Evolutionary conservation across 2,888 invertebrate species (phyloP), one percentile per base, ranked within the genome.

Genomic region (Osedax frankpressi): DNA sequence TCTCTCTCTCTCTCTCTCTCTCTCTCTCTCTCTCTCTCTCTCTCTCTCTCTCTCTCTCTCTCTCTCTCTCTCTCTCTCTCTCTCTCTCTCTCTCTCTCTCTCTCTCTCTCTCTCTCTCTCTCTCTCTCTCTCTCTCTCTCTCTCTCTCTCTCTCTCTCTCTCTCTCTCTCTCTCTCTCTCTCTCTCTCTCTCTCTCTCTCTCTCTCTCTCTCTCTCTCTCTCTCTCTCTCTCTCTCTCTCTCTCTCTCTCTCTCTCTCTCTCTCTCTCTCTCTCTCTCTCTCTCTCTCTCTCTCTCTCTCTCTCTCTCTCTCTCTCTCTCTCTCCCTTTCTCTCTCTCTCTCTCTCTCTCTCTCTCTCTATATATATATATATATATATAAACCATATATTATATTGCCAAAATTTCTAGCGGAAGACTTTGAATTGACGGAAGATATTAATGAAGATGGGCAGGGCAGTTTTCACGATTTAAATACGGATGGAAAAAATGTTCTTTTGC

Each of bases 101-200:
- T 3, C 62, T 62, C 2, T 3, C 62, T 3, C 62, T 62, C 2
- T 3, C 62, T 3, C 62, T 62, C 2, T 3, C 62, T 3, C 62
- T 62, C 2, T 3, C 62, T 3, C 62, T 62, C 2, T 3, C 62
- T 3, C 62, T 62, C 2, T 62, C 62, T 3, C 62, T 62, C 2
- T 62, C 62, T 3, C 62, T 62, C 2, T 62, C 62, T 3, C 62
- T 62, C 2, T 62, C 62, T 3, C 62, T 62, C 2, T 62, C 62
- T 3, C 62, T 62, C 2, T 62, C 62, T 3, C 62, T 62, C 2
- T 62, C 62, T 62, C 62, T 62, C 62, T 62, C 62, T 63, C 65
- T n/a, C 62, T 62, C 62, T 62, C 62, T 62, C 62, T 62, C 62
- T 62, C 62, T 62, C 62, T 62, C 62, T 62, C 62, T 62, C 62